These are phyloP conservation scores for Thrips palmi DNA, from an alignment of 1,140 invertebrate species.

Conservation along the genomic window DNA sequence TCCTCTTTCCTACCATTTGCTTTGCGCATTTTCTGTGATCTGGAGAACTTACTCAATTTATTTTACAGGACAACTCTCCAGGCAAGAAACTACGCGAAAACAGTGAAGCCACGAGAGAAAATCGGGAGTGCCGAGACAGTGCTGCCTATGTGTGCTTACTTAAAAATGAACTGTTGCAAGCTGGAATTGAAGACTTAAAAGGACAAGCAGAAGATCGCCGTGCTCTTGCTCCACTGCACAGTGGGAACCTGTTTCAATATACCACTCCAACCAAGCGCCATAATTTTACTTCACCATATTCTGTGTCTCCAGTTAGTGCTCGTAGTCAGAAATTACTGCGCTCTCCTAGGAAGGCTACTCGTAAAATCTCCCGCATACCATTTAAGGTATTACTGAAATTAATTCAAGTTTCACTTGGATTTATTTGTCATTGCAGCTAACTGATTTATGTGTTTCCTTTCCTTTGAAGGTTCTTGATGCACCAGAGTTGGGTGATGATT, in stretches of 20 bases:
- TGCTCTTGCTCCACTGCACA: conserved; percentile 26
- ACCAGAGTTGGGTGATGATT: conserved; percentile 97
- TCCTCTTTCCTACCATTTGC: too few species aligned
- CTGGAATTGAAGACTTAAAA: conserved; percentile 72
- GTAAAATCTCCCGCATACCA: conserved; percentile 89
- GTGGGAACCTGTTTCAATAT: too few species aligned
- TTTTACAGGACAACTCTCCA: too few species aligned
- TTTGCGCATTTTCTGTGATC: too few species aligned
- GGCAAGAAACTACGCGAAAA: too few species aligned
- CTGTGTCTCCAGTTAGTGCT: conserved; percentile 73
- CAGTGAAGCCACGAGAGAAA: conserved; percentile 50
- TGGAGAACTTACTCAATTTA: too few species aligned
- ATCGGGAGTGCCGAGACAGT: conserved; percentile 64
- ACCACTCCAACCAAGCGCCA: too few species aligned
- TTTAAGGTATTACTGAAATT: conserved; percentile 69
- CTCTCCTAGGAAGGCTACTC: conserved; percentile 79
- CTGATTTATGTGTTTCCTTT: too few species aligned
- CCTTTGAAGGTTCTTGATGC: conserved; percentile 91
- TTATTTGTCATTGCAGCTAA: not conserved
- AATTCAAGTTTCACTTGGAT: not conserved
- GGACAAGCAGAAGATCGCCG: conserved; percentile 61
- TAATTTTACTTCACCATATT: conserved; percentile 76
- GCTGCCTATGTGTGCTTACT: conserved; percentile 81
- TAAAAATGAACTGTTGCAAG: conserved; percentile 83
- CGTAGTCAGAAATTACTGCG: conserved; percentile 86